Percentiles rank a stretch among this genome's conserved stretches.
phyloP scores from a whole-genome alignment of 2,888 invertebrate genomes.

The Ichneumoninae sp. region DNA sequence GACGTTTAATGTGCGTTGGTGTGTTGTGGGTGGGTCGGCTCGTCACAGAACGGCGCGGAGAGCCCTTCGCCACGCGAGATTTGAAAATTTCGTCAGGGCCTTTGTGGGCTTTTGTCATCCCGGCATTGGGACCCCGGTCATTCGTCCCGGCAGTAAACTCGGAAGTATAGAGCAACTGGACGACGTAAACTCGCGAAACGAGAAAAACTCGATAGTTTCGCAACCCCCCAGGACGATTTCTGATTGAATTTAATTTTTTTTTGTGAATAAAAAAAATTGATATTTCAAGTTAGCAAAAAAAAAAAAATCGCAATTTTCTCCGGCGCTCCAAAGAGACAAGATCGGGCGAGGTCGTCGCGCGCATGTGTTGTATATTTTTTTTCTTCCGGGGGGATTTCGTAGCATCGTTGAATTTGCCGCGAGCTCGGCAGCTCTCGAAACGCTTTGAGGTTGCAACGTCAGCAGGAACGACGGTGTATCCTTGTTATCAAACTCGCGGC shows the following conservation, averaged over 20 bases:
- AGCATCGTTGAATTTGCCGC: slow-evolving; percentile 36
- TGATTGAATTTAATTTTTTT: not conserved
- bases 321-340: not conserved
- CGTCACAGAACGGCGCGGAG: slow-evolving; percentile 52
- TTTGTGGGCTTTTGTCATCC: slow-evolving; percentile 67
- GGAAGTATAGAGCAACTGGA: slow-evolving; percentile 62
- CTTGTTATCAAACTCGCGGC: slow-evolving; percentile 78
- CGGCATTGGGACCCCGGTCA: slow-evolving; percentile 65
- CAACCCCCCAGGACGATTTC: not conserved
- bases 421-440: slow-evolving; percentile 67
- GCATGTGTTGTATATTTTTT: slow-evolving; percentile 34
- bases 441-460: slow-evolving; percentile 75
- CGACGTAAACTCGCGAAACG: slow-evolving; percentile 52
- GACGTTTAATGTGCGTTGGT: slow-evolving; percentile 26
- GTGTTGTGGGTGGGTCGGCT: slow-evolving; percentile 42
- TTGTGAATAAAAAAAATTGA: not conserved
- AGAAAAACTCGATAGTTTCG: slow-evolving; percentile 12
- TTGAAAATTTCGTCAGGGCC: slow-evolving; percentile 74
- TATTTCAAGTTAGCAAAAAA: not conserved
- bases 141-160: slow-evolving; percentile 70
- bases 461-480: slow-evolving; percentile 77
- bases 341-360: slow-evolving; percentile 22
- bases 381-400: not conserved
- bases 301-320: not conserved
- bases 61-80: slow-evolving; percentile 74